Evolutionary conservation across 2,797 vertebrate species (phyloP), one percentile per base, ranked within the genome.

Genomic region (Sylvilagus floridanus): DNA sequence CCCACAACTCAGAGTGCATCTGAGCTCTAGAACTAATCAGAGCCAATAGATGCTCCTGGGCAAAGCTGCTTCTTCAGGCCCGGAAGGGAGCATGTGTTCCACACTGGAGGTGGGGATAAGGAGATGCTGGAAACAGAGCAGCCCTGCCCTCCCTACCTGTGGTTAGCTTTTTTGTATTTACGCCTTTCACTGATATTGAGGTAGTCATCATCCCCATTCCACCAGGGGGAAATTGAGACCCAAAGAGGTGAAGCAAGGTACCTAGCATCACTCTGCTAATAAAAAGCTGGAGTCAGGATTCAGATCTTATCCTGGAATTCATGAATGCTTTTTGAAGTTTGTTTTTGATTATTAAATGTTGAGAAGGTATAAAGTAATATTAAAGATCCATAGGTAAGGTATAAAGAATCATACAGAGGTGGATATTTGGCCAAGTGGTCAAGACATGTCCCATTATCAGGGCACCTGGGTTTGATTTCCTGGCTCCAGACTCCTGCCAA

Each of bases 221-320:
- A 73, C 8, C 17, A 86, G n/a, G 52, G 91, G 69, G 52, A 89
- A 85, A 89, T 21, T 72, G 28, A 76, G 52, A 71, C 50, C 47
- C n/a, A 60, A 52, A 71, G 35, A 84, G 17, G 76, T 71, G 71
- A 75, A 90, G 32, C 62, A 90, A 68, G 28, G 50, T 47, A 21
- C 65, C 62, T 14, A 77, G 84, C 84, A 52, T 37, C 19, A 37
- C 35, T 73, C 62, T 84, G 47, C 13, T 66, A 71, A 71, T 76
- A 72, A 95, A 57, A 92, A 71, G 11, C 35, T 72, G 37, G 93
- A 81, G 57, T 77, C n/a, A 82, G 63, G 63, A 77, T 57, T 90
- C 16, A 62, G 69, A 50, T 50, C 87, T 93, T 52, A n/a, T 92
- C 90, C 22, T 83, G 19, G 71, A 92, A 69, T 71, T 91, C 19